These are phyloP conservation scores for Gopherus evgoodei DNA, from an alignment of 2,113 vertebrate genomes.

Conservation along the genomic window DNA sequence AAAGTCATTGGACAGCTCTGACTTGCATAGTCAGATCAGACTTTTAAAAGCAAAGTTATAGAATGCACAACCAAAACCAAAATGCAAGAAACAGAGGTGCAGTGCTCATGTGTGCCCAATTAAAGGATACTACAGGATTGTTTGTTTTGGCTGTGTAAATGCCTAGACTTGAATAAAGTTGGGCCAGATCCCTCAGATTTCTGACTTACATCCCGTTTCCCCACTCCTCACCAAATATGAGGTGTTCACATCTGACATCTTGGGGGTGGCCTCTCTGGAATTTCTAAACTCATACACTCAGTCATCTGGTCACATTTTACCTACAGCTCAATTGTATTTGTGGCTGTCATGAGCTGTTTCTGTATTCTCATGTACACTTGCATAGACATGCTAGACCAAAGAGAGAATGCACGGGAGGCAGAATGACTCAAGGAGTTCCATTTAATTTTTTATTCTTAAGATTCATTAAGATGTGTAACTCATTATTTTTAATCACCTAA, in stretches of 20 bases:
- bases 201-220: not conserved
- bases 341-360: not conserved
- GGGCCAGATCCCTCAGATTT: not conserved
- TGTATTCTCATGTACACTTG: fast-evolving
- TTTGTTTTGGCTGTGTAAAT: not conserved
- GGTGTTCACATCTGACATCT: not conserved
- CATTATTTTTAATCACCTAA: not conserved
- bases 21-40: not conserved
- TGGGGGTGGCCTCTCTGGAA: not conserved
- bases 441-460: not conserved
- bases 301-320: not conserved
- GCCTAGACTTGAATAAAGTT: not conserved
- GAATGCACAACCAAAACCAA: not conserved
- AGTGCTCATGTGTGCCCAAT: not conserved
- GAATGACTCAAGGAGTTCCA: not conserved
- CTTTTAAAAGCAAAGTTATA: not conserved
- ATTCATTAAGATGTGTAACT: not conserved
- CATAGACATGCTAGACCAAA: not conserved
- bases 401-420: not conserved
- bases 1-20: not conserved
- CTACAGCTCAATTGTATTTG: fast-evolving
- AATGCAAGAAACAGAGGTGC: not conserved
- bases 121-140: fast-evolving
- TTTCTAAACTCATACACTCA: not conserved
- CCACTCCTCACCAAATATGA: not conserved